Percentiles rank a stretch among this genome's conserved stretches.
phyloP scores from a whole-genome alignment of 2,888 invertebrate species.

The Pyrocoelia pectoralis region DNA sequence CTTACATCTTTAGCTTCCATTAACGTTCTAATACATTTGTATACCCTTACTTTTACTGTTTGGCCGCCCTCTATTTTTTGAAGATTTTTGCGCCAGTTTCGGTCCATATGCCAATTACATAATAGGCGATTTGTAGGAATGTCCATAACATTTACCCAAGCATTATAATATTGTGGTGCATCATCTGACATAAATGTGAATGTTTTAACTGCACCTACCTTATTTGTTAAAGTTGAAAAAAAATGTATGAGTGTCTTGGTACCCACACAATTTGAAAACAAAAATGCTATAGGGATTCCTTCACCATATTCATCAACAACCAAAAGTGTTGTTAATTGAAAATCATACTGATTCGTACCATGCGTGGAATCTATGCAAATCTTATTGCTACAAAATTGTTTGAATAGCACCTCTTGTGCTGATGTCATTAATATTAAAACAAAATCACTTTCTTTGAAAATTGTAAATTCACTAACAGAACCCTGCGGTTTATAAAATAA shows the following conservation, averaged over 20 bases:
- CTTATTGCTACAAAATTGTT: slow-evolving; percentile 3
- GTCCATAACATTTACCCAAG: slow-evolving; percentile 1
- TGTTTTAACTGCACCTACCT: slow-evolving; percentile 1
- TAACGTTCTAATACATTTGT: not conserved
- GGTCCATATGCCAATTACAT: slow-evolving; percentile 36
- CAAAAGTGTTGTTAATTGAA: slow-evolving; percentile 4
- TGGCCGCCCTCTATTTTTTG: slow-evolving; percentile 18
- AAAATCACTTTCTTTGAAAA: slow-evolving; percentile 7
- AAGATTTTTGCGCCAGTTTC: slow-evolving; percentile 31
- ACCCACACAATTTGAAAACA: not conserved
- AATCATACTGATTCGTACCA: slow-evolving; percentile 5
- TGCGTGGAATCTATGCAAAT: slow-evolving; percentile 5
- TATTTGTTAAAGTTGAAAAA: slow-evolving; percentile 1
- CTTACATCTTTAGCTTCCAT: not conserved
- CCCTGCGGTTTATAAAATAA: slow-evolving; percentile 6
- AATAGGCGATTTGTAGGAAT: slow-evolving; percentile 22
- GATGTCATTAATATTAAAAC: slow-evolving; percentile 6
- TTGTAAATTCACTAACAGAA: not conserved
- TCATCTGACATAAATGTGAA: slow-evolving; percentile 9
- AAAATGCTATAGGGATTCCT: slow-evolving; percentile 5
- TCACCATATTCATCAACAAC: slow-evolving; percentile 1
- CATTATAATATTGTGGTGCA: slow-evolving; percentile 5
- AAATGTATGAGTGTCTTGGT: slow-evolving; percentile 1
- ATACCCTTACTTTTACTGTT: slow-evolving; percentile 2
- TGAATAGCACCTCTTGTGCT: not conserved